phyloP scores from a whole-genome alignment of 2,113 vertebrate genomes.

The Panthera tigris region DNA sequence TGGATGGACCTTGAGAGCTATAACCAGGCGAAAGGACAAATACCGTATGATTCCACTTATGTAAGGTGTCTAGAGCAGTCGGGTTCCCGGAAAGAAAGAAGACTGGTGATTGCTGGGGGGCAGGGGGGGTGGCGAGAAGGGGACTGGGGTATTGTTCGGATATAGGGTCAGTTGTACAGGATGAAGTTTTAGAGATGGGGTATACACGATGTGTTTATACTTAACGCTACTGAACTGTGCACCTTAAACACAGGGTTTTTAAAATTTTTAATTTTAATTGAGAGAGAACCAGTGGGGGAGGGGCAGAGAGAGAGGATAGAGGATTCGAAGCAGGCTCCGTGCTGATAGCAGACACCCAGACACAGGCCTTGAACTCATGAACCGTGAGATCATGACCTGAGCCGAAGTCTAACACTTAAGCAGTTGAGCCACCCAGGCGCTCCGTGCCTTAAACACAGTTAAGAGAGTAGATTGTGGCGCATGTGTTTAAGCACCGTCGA shows the following conservation, averaged over 20 bases:
- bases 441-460: not conserved
- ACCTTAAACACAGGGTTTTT: not conserved
- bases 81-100: too few relatives aligned
- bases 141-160: not conserved
- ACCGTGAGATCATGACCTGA: too few relatives aligned
- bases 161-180: not conserved
- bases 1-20: accelerated
- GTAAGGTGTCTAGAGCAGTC: accelerated
- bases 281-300: too few relatives aligned
- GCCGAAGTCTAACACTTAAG: too few relatives aligned
- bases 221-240: not conserved
- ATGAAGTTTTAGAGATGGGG: not conserved
- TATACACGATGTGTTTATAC: not conserved
- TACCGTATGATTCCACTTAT: not conserved
- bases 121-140: not conserved
- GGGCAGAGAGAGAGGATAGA: too few relatives aligned
- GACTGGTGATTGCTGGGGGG: not conserved
- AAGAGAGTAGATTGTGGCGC: too few relatives aligned
- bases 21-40: not conserved
- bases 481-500: too few relatives aligned
- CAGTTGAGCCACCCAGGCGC: too few relatives aligned
- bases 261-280: too few relatives aligned
- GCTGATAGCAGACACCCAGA: too few relatives aligned
- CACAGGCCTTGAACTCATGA: too few relatives aligned
- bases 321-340: too few relatives aligned